Base-by-base conservation (phyloP, 2,888 invertebrate species). In the Brachynemurus nebulosus region DNA sequence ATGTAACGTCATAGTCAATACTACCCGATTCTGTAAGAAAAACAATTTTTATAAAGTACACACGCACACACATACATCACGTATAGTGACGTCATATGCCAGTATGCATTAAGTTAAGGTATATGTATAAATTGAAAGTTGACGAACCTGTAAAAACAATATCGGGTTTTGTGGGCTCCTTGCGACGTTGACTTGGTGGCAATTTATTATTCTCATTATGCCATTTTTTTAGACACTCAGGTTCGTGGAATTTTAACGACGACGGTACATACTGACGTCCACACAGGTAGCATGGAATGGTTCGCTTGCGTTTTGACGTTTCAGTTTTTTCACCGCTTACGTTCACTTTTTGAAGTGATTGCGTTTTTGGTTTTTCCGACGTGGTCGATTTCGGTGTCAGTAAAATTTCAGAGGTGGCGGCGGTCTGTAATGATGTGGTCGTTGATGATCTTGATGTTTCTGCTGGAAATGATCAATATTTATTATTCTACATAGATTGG, bases 141-240 rank as follows among this genome's bases (percentile, higher is more conserved):
- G 25, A 40, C 67, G 62, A 56, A 69, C 69, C 56, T 47, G 60
- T 65, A 46, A 64, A 65, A 51, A 65, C 61, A 35, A 67, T 54
- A 34, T 69, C 72, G 2, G 78, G 76, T 58, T 73, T 76, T 47
- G 65, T 55, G 1, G 80, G 80, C 38, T 69, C 65, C 1, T 68
- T 67, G 44, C 73, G 57, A 36, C 74, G 62, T 53, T 70, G 66
- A 39, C 64, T 57, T 12, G 64, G 59, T 1, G 78, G 76, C 48
- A 78, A 59, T 51, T 72, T 70, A 33, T 70, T 69, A 57, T 80
- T 79, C 56, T 77, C 75, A 16, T 56, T 50, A 46, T 69, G 66
- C 79, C 79, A 80, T 58, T 74, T 75, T 55, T 72, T 68, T 47
- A 79, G 58, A 56, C 80, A 80, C 57, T 78, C 75, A 2, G 77